A percentile compares a stretch with the other conserved stretches of the same genome.
These are phyloP conservation scores for Conistra vaccinii DNA, from an alignment of 2,888 invertebrate genomes.

Conservation along the genomic window DNA sequence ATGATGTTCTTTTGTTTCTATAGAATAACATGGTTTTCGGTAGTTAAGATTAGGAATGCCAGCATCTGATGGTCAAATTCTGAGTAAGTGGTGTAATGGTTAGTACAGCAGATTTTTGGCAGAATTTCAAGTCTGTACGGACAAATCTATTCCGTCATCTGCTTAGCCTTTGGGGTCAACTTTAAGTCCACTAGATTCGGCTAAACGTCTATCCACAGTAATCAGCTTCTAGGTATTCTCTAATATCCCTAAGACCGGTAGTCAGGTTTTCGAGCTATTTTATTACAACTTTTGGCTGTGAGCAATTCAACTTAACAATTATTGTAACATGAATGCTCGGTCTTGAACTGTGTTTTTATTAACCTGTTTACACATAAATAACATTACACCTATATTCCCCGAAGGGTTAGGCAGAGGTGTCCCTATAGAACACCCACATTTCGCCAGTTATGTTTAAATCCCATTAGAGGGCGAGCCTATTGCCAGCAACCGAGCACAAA, in stretches of 20 bases:
- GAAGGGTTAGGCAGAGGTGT: too few relatives aligned
- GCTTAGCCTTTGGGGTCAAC: conserved; percentile 12
- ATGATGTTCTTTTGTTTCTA: conserved; percentile 8
- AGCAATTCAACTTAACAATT: too few relatives aligned
- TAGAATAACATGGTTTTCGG: conserved; percentile 20
- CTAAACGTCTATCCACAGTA: background rate
- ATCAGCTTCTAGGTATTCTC: conserved; percentile 2
- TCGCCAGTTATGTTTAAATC: too few relatives aligned
- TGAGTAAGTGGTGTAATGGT: conserved; percentile 7
- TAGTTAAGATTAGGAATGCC: conserved; percentile 27
- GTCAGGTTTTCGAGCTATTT: background rate
- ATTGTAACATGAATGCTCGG: too few relatives aligned
- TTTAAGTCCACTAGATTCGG: background rate
- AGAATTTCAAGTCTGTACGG: background rate
- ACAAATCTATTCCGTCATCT: conserved; percentile 16
- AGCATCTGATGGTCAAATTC: conserved; percentile 41
- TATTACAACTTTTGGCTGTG: background rate
- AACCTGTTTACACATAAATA: too few relatives aligned
- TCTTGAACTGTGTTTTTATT: too few relatives aligned
- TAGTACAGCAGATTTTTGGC: conserved; percentile 14
- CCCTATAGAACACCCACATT: too few relatives aligned
- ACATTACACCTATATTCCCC: too few relatives aligned
- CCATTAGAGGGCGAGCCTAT: too few relatives aligned
- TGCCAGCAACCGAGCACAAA: too few relatives aligned
- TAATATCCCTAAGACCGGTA: background rate